phyloP scores from a whole-genome alignment of 2,797 vertebrate species.

The Sebastolobus altivelis region DNA sequence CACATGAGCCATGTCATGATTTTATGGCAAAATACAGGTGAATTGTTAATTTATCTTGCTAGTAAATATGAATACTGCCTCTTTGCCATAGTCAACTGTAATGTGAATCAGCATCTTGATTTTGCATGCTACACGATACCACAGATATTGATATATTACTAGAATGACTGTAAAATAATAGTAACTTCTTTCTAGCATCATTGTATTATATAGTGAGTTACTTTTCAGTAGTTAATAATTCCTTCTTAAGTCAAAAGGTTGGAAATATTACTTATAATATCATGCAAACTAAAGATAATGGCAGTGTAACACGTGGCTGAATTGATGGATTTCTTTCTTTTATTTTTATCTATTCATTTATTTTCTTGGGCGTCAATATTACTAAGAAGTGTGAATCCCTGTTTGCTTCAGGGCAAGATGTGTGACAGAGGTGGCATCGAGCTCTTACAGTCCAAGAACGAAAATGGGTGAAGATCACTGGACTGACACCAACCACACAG shows the following conservation, averaged over 20 bases:
- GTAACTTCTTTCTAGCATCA: slow-evolving; percentile 53
- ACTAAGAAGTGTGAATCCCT: slow-evolving; percentile 99
- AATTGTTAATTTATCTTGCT: slow-evolving; percentile 28
- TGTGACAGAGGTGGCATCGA: slow-evolving; percentile 99
- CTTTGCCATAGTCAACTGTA: slow-evolving; percentile 84
- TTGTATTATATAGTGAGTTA: slow-evolving; percentile 63
- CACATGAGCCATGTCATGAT: slow-evolving; percentile 11
- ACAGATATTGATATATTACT: slow-evolving; percentile 76
- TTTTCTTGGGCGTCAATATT: slow-evolving; percentile 95
- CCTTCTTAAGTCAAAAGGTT: slow-evolving; percentile 67
- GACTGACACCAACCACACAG: slow-evolving; percentile 97
- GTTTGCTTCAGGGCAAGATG: slow-evolving; percentile 99
- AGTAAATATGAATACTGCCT: slow-evolving; percentile 92
- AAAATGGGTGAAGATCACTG: slow-evolving; percentile 99
- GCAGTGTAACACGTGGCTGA: slow-evolving; percentile 91
- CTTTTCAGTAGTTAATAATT: slow-evolving; percentile 60
- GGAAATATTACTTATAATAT: slow-evolving; percentile 84
- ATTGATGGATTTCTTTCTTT: slow-evolving; percentile 87
- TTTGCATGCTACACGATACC: slow-evolving; percentile 91
- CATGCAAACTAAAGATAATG: slow-evolving; percentile 86
- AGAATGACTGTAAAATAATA: slow-evolving; percentile 68
- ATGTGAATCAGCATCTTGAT: slow-evolving; percentile 83
- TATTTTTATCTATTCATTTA: slow-evolving; percentile 78
- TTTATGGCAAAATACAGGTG: slow-evolving; percentile 15
- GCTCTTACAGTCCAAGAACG: slow-evolving; percentile 99